Evolutionary conservation across 2,888 invertebrate species (phyloP), one percentile per base, ranked within the genome.

Genomic region (Sylvicola cinctus): DNA sequence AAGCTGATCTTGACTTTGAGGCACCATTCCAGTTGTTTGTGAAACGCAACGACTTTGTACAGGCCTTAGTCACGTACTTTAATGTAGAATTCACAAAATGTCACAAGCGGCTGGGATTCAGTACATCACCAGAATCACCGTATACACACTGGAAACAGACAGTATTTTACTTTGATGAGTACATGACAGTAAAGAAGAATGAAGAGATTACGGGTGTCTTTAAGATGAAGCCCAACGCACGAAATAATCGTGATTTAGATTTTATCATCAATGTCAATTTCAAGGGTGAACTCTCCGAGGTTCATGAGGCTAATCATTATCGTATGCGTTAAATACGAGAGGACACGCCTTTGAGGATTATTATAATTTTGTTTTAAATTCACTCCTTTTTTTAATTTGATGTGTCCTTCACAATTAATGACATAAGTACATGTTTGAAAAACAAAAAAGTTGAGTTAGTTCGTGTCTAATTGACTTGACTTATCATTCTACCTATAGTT

Each of bases 81-180:
- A 96, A 88, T 51, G 91, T 99, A 45, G 96, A 99, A 62, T 99
- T 99, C 65, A 90, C 93, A 26, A 93, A 95, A 66, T 98, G 93
- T 47, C 98, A 99, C 68, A 98, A 95, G 63, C 71, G 90, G 36
- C 84, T 90, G 42, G 95, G 96, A 16, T 98, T 98, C 62, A 95
- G 93, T 49, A 98, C 98, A 37, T 90, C 90, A 1, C 98, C 98
- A 0, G 96, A 96, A 54, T 81, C 88, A 2, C 84, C 85, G 20
- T 96, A 98, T 61, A 99, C 98, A 15, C 98, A 99, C 59, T 99
- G 98, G 98, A 99, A 99, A 58, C 58, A 58, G 41, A 85, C 83
- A 6, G 96, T 99, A 33, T 98, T 99, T 63, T 98, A 98, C 58
- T 77, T 96, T 47, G 84, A 91, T 51, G 91, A 96, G 47, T 90